Base-by-base conservation (phyloP, 2,113 vertebrate species). In the Sphaerodactylus townsendi region DNA sequence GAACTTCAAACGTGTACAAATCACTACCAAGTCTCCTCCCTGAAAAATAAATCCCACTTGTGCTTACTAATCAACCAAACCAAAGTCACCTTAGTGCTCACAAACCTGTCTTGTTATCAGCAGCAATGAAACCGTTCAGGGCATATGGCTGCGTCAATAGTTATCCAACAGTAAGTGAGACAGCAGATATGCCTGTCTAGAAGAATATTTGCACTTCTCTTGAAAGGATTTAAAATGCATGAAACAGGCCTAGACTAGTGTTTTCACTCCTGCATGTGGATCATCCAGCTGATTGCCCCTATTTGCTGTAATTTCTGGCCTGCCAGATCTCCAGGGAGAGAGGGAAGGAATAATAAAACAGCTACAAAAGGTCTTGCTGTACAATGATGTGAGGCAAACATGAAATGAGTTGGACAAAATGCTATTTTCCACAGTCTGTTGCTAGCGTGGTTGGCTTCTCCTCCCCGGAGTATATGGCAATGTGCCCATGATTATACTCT, bases 331-430 rank as follows among this genome's bases (percentile, higher is more conserved):
- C 6, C 33, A 25, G 2, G 3, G 86, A n/a, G n/a, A n/a, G n/a
- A n/a, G n/a, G 53, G 53, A 56, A 19, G 19, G 8, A 89, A 30
- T 15, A 56, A 79, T 50, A 14, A 17, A 85, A 88, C 48, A 23
- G 73, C 35, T 71, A 84, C 23, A 83, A 35, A 30, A 44, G 74
- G 53, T 23, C 0, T 33, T 28, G 44, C 79, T 81, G 83, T 86
- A 75, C 71, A 82, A 46, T 76, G 25, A 62, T 84, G 5, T 75
- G 71, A 84, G 2, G 10, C 8, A n/a, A 35, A 88, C 82, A n/a
- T 71, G 35, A 74, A 11, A 1, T 50, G 13, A 84, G 64, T 59
- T 37, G 41, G 9, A 10, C 15, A 53, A 86, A 59, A 89, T 30
- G 72, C 77, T 66, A n/a, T 77, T 77, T 65, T 17, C 65, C 72